A percentile compares a stretch with the other conserved stretches of the same genome.
phyloP scores from a whole-genome alignment of 2,888 invertebrate species.

The Phortica okadai region DNA sequence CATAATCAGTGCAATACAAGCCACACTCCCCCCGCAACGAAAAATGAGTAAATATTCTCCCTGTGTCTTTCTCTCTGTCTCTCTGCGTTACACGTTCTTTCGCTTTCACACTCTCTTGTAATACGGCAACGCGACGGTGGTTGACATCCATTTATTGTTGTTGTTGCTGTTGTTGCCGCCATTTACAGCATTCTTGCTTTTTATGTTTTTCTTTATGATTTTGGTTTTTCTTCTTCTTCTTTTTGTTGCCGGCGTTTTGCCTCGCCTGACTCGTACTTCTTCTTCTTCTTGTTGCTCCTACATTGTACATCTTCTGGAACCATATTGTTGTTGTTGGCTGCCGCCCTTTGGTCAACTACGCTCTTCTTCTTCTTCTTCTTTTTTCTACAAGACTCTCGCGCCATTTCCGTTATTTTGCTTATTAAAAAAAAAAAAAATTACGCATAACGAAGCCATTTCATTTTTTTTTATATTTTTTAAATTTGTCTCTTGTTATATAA shows the following conservation, averaged over 20 bases:
- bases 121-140: slow-evolving; percentile 49
- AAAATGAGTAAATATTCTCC: background rate
- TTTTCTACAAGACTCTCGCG: background rate
- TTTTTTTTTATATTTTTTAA: background rate
- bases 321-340: background rate
- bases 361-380: no score
- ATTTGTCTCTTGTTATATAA: background rate
- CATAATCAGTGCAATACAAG: slow-evolving; percentile 32
- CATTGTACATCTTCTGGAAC: background rate
- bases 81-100: slow-evolving; percentile 30
- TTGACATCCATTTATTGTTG: slow-evolving; percentile 26
- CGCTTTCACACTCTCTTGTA: slow-evolving; percentile 2
- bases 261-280: slow-evolving; percentile 1
- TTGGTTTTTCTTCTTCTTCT: slow-evolving; percentile 35
- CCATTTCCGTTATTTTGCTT: slow-evolving; percentile 4
- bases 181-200: background rate
- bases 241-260: slow-evolving; percentile 11
- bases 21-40: slow-evolving; percentile 26
- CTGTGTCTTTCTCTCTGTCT: slow-evolving; percentile 28
- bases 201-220: slow-evolving; percentile 59
- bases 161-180: background rate
- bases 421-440: background rate
- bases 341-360: background rate
- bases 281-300: slow-evolving; percentile 42
- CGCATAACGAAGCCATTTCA: slow-evolving; percentile 3